Conservation (phyloP, 2,113 vertebrate species). For the Xenus cinereus region DNA sequence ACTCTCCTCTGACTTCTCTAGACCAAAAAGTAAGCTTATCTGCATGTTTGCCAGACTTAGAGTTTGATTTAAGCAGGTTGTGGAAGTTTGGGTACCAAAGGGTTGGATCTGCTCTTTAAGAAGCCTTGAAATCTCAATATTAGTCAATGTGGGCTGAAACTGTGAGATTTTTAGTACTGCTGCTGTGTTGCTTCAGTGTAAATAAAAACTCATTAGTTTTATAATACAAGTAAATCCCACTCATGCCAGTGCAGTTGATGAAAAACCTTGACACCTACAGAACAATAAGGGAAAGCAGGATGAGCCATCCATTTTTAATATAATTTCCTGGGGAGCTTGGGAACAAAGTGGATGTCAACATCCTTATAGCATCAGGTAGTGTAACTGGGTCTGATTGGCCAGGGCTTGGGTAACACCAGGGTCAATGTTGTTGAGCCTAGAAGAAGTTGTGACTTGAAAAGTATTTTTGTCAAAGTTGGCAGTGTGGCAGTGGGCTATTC, state of each 20-base stretch:
- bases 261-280: not conserved
- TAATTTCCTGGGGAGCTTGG: not conserved
- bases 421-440: not conserved
- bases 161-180: not conserved
- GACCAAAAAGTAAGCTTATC: not conserved
- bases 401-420: not conserved
- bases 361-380: not conserved
- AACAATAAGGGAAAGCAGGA: not conserved
- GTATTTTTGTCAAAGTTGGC: not conserved
- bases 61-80: not conserved
- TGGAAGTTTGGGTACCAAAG: not conserved
- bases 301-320: not conserved
- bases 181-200: not conserved
- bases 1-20: not conserved
- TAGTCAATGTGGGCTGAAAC: not conserved
- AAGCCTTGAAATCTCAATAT: not conserved
- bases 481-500: not conserved
- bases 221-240: not conserved
- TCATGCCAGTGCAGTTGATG: not conserved
- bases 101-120: not conserved
- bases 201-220: conserved; percentile 14
- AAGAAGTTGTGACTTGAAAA: not conserved
- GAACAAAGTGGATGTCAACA: not conserved
- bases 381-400: not conserved
- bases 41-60: not conserved